These are phyloP conservation scores for Sphaerophoria taeniata DNA, from an alignment of 2,888 invertebrate genomes.

Conservation along the genomic window DNA sequence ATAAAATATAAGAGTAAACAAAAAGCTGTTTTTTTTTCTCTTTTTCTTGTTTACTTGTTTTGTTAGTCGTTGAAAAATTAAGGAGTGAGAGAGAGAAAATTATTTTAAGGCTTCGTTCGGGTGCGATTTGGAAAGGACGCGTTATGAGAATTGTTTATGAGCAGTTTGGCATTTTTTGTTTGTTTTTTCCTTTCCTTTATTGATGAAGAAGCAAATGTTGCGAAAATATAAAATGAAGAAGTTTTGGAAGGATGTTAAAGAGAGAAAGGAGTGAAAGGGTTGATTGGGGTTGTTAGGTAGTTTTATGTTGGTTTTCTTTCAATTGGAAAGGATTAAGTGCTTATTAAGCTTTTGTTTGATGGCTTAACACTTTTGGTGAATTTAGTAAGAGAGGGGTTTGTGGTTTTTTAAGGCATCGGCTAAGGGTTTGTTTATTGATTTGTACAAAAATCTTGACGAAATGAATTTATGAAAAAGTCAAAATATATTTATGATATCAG, in stretches of 20 bases:
- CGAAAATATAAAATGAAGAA: background rate
- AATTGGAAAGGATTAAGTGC: background rate
- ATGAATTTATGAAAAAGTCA: too few relatives aligned
- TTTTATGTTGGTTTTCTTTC: background rate
- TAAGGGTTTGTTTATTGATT: too few relatives aligned
- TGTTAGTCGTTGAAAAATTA: background rate
- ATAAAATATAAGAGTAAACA: constrained; percentile 21
- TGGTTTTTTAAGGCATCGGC: background rate
- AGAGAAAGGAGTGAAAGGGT: background rate
- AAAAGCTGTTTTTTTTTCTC: constrained; percentile 1
- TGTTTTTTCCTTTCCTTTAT: background rate
- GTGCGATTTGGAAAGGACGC: background rate
- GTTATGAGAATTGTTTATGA: background rate
- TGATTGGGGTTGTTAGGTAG: background rate
- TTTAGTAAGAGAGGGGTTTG: background rate
- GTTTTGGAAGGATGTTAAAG: background rate
- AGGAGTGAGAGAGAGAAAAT: background rate
- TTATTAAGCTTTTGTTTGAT: background rate
- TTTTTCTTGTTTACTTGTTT: background rate
- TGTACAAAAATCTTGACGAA: background rate
- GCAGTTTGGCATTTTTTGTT: background rate
- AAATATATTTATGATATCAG: too few relatives aligned
- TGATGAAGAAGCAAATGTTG: background rate
- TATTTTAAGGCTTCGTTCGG: background rate
- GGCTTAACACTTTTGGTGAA: background rate